Evolutionary conservation across 2,113 vertebrate genomes (phyloP).

Genomic region (Sakesphorus luctuosus): DNA sequence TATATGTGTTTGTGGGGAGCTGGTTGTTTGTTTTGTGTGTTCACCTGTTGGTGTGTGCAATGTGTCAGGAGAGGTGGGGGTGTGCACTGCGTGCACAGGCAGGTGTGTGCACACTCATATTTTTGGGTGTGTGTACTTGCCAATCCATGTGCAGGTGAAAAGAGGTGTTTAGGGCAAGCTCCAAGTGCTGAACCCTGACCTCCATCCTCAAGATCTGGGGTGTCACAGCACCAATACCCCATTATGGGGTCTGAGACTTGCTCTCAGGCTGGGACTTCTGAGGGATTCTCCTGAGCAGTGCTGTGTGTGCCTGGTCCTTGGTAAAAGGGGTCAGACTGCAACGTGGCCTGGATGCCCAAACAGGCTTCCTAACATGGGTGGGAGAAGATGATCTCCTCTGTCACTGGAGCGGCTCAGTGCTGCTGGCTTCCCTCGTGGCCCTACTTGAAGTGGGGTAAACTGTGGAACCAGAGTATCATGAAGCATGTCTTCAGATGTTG

Average conservation of each 20-base stretch:
- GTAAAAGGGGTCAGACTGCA: not conserved
- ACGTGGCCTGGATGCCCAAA: not conserved
- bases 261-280: accelerated
- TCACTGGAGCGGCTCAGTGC: not conserved
- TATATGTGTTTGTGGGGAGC: accelerated
- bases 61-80: not conserved
- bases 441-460: not conserved
- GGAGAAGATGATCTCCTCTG: not conserved
- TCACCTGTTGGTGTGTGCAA: not conserved
- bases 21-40: not conserved
- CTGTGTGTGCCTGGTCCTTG: not conserved
- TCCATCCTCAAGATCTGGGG: accelerated
- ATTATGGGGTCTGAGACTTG: not conserved
- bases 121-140: not conserved
- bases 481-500: not conserved
- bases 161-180: not conserved
- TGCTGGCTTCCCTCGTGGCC: not conserved
- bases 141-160: accelerated
- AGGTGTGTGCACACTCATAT: accelerated
- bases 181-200: not conserved
- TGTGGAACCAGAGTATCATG: not conserved
- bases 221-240: accelerated
- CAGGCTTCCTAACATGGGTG: not conserved
- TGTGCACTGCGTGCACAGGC: no score
- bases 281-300: not conserved